phyloP scores from a whole-genome alignment of 2,113 vertebrate species.

The Orycteropus afer region DNA sequence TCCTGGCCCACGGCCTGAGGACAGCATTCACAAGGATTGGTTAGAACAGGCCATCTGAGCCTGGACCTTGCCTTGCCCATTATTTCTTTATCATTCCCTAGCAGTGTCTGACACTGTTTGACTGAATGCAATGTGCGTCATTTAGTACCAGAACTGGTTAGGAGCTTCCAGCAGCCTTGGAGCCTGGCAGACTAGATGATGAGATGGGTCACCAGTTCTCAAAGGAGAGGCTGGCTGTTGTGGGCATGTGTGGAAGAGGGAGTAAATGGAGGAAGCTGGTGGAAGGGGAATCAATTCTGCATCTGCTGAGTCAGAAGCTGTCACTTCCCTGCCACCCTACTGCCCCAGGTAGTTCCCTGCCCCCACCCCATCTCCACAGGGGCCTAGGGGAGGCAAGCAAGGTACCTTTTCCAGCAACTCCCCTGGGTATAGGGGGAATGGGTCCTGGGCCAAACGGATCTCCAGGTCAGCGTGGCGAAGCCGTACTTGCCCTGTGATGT shows the following conservation, averaged over 20 bases:
- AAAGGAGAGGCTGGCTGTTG: not conserved
- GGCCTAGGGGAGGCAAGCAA: accelerated
- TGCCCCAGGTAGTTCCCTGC: not conserved
- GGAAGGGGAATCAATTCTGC: not conserved
- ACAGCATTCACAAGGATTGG: accelerated
- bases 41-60: not conserved
- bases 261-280: not conserved
- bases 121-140: not conserved
- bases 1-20: not conserved
- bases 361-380: not conserved
- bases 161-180: not conserved
- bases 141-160: not conserved
- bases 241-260: not conserved
- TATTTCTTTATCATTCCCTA: not conserved
- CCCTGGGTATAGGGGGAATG: slow-evolving; percentile 92
- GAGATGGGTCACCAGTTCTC: not conserved
- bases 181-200: not conserved
- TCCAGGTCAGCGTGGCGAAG: slow-evolving; percentile 93
- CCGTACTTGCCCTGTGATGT: slow-evolving; percentile 90
- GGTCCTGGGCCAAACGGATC: slow-evolving; percentile 92
- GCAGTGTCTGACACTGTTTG: not conserved
- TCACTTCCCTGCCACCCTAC: not conserved
- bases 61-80: not conserved
- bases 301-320: not conserved
- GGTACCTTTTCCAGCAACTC: slow-evolving; percentile 90